These are phyloP conservation scores for Miichthys miiuy DNA, from an alignment of 2,797 vertebrate genomes.

Conservation along the genomic window DNA sequence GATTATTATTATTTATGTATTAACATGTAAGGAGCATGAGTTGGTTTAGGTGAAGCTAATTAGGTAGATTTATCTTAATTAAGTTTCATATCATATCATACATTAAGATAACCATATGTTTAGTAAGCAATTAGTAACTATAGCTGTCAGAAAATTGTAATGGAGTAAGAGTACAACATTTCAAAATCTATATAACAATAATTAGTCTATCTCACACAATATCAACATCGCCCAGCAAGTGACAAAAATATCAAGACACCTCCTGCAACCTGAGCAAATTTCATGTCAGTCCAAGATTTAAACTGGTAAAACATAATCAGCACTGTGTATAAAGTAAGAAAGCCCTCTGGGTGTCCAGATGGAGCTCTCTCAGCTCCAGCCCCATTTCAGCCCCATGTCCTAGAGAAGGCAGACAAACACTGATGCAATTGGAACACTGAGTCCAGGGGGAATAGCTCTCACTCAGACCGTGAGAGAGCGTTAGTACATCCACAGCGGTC, in stretches of 20 bases:
- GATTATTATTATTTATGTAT: not conserved
- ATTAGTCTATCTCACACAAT: not conserved
- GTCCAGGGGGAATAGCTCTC: conserved; percentile 78
- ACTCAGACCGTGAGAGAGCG: conserved; percentile 74
- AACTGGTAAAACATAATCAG: conserved; percentile 46
- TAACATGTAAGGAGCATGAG: not conserved
- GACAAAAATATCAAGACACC: conserved; percentile 16
- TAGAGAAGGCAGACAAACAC: conserved; percentile 73
- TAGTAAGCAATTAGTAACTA: not conserved
- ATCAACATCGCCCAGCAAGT: not conserved
- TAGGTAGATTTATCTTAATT: not conserved
- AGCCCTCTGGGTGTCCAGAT: conserved; percentile 73
- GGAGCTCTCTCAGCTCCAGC: conserved; percentile 64
- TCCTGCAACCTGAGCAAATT: conserved; percentile 2
- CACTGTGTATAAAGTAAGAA: conserved; percentile 49
- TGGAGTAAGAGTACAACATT: not conserved
- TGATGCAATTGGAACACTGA: conserved; percentile 80
- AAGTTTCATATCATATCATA: not conserved
- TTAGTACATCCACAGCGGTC: conserved; percentile 72
- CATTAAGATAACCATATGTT: not conserved
- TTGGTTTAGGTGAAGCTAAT: not conserved
- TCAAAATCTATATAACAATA: not conserved
- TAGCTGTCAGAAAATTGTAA: not conserved
- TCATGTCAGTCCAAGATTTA: conserved; percentile 27
- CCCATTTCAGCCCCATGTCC: conserved; percentile 71